phyloP scores from a whole-genome alignment of 2,888 invertebrate species.

The Pyralis farinalis region DNA sequence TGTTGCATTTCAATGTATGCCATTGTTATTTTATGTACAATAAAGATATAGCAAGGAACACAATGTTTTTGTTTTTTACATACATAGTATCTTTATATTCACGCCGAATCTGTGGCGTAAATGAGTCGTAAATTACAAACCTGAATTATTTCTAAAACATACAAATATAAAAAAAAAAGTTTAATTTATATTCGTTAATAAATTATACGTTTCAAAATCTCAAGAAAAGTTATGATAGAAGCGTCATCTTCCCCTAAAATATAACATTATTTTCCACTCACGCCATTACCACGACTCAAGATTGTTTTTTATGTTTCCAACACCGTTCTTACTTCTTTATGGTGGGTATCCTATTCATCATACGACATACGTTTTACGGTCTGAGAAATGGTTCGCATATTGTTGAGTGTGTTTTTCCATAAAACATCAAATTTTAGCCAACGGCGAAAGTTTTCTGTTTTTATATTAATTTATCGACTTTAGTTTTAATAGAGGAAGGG shows the following conservation, averaged over 20 bases:
- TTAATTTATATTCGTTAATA: background rate
- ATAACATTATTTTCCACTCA: constrained; percentile 19
- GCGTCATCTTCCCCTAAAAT: background rate
- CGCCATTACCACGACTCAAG: background rate
- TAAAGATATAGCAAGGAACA: too few relatives aligned
- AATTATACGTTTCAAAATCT: background rate
- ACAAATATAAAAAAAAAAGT: background rate
- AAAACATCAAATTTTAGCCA: too few relatives aligned
- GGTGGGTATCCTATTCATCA: constrained; percentile 7
- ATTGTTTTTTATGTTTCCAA: constrained; percentile 1
- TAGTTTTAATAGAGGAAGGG: too few relatives aligned
- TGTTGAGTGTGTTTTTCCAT: background rate
- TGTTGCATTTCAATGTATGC: too few relatives aligned
- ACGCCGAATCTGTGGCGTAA: too few relatives aligned
- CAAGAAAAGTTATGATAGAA: constrained; percentile 1
- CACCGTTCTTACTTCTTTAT: constrained; percentile 3
- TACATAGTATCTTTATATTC: too few relatives aligned
- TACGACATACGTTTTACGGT: constrained; percentile 4
- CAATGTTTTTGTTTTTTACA: too few relatives aligned
- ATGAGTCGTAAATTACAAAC: too few relatives aligned
- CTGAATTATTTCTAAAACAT: too few relatives aligned
- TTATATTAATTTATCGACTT: too few relatives aligned
- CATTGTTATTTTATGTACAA: too few relatives aligned
- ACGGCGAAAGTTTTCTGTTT: too few relatives aligned
- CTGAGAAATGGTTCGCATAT: background rate